Percentiles rank a stretch among this genome's conserved stretches.
Evolutionary conservation across 2,113 vertebrate species (phyloP).

Genomic region (Capricornis sumatraensis): DNA sequence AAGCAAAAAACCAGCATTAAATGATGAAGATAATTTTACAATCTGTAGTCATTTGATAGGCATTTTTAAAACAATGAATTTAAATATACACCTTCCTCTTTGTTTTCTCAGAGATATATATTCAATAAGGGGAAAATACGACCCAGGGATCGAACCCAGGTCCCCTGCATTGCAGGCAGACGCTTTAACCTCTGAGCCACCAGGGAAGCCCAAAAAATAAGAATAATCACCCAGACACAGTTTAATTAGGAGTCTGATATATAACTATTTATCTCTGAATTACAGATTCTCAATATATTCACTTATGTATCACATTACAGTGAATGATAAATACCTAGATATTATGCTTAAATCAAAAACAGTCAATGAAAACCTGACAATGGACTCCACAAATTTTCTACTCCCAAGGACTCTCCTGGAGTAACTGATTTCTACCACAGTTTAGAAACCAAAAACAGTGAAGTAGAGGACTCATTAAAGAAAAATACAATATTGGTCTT

Average conservation of each 20-base stretch:
- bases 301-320: not conserved
- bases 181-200: too few relatives aligned
- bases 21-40: constrained; percentile 23
- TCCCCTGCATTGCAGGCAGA: too few relatives aligned
- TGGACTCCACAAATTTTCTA: not conserved
- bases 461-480: not conserved
- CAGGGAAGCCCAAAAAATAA: not conserved
- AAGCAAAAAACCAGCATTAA: not conserved
- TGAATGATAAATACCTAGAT: not conserved
- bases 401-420: not conserved
- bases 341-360: not conserved
- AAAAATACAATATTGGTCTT: not conserved
- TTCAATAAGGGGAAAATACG: not conserved
- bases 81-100: not conserved
- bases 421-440: not conserved
- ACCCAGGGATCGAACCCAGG: too few relatives aligned
- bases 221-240: not conserved
- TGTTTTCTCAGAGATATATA: not conserved
- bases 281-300: constrained; percentile 21
- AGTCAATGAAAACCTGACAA: constrained; percentile 6
- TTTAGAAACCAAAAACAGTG: not conserved
- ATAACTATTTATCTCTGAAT: not conserved
- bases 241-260: not conserved
- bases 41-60: not conserved
- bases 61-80: not conserved